Evolutionary conservation across 2,113 vertebrate species (phyloP).

Genomic region (Rhombomys opimus): DNA sequence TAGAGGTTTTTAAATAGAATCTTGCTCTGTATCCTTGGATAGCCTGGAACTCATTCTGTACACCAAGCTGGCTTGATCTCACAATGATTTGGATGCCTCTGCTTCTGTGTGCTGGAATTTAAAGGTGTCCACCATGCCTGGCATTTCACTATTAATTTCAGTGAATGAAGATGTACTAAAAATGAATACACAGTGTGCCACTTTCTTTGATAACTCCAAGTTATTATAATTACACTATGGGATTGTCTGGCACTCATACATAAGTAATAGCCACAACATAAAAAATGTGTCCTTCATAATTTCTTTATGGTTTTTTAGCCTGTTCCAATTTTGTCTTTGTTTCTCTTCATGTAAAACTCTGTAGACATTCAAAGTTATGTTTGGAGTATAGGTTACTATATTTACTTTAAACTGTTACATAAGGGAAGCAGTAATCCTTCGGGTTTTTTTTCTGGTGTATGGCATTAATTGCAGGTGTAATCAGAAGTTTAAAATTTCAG

Average conservation of each 20-base stretch:
- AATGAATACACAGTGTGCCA: not conserved
- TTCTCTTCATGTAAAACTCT: not conserved
- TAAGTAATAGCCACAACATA: not conserved
- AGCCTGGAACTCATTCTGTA: not conserved
- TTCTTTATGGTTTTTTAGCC: not conserved
- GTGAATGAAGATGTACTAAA: slow-evolving; percentile 26
- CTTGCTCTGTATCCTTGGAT: not conserved
- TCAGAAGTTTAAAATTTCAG: slow-evolving; percentile 42
- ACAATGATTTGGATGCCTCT: not conserved
- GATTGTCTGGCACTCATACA: not conserved
- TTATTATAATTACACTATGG: not conserved
- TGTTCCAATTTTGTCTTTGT: not conserved
- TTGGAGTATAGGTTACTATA: not conserved
- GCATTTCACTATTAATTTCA: slow-evolving; percentile 11
- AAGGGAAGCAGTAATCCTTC: not conserved
- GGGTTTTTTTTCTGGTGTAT: not conserved
- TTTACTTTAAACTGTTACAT: not conserved
- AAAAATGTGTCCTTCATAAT: not conserved
- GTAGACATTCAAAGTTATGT: not conserved
- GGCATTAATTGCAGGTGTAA: not conserved
- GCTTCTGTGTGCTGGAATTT: not conserved
- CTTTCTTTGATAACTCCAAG: not conserved
- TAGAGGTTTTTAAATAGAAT: not conserved
- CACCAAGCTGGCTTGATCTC: not conserved
- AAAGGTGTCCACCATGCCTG: not conserved